These are phyloP conservation scores for Dunckerocampus dactyliophorus DNA, from an alignment of 2,113 vertebrate species.

Conservation along the genomic window DNA sequence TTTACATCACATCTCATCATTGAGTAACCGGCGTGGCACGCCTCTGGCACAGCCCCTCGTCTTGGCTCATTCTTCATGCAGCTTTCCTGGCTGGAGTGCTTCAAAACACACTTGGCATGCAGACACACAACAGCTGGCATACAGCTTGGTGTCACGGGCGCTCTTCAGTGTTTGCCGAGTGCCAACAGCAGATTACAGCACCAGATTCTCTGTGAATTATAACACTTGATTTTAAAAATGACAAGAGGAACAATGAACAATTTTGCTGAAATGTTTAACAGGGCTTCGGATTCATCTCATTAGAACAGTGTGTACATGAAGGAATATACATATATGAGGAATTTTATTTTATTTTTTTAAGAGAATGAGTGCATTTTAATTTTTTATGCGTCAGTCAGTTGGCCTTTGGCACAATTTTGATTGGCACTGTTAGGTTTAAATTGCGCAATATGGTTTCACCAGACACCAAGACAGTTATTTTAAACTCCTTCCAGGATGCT, in stretches of 20 bases:
- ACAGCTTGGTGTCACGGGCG: constrained; percentile 35
- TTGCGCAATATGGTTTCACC: no score
- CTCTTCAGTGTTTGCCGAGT: constrained; percentile 33
- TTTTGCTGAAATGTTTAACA: no score
- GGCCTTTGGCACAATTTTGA: no score
- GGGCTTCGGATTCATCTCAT: background rate
- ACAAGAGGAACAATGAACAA: constrained; percentile 15
- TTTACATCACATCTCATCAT: constrained; percentile 37
- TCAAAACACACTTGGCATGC: constrained; percentile 41
- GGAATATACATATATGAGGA: no score
- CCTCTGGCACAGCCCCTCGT: constrained; percentile 33
- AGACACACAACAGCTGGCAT: constrained; percentile 53
- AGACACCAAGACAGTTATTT: no score
- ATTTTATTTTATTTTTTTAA: no score
- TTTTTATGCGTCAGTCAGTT: no score
- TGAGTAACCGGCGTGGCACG: constrained; percentile 22
- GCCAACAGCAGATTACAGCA: constrained; percentile 35
- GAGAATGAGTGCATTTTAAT: no score
- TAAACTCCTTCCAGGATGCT: no score
- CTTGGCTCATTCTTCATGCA: constrained; percentile 32
- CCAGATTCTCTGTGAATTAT: constrained; percentile 18
- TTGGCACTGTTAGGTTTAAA: no score
- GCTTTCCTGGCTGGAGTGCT: constrained; percentile 27
- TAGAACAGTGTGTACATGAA: no score
- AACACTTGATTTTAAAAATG: constrained; percentile 30